Base-by-base conservation (phyloP, 2,888 invertebrate species). In the Ariolimax columbianus region DNA sequence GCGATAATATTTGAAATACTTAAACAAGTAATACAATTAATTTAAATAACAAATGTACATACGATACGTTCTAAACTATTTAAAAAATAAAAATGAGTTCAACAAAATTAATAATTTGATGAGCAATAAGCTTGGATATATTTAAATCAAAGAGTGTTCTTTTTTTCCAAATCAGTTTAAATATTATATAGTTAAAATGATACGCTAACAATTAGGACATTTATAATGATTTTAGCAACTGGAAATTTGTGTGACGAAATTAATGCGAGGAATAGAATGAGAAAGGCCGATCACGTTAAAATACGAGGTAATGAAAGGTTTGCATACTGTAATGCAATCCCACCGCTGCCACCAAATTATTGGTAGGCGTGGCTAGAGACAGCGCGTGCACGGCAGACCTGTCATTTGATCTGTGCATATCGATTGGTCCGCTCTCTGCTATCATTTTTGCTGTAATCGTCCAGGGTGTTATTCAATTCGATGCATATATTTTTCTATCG, bases 401-500 rank as follows among this genome's bases (percentile, higher is more conserved):
- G 81, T 81, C 81, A 81, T 81, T 72, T 81, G 81, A 81, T 81
- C 81, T 70, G 51, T 47, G 81, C 72, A 51, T 72, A 81, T 81
- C 81, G 81, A 81, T 81, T 81, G 81, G 81, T 38, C 72, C 55
- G 14, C 36, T 72, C 81, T 36, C 55, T 55, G 72, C 81, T 81
- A 81, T 81, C 81, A 72, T 81, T 81, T 81, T 72, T 81, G 51
- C 70, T 72, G 81, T 81, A 81, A 81, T 81, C 72, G 81, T 72
- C 81, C 81, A 72, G 51, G 81, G 81, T 81, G 81, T 81, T 81
- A 81, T 72, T 81, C 81, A 81, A 81, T 68, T 79, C 79, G 79
- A 66, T 79, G 79, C 79, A 63, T 79, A 63, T 79, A 79, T 79
- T 63, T 79, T 38, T 78, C 63, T 63, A 81, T 81, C 72, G 81